Evolutionary conservation across 1,140 invertebrate species (phyloP), one percentile per base, ranked within the genome.

Genomic region (Sweltsa coloradensis): DNA sequence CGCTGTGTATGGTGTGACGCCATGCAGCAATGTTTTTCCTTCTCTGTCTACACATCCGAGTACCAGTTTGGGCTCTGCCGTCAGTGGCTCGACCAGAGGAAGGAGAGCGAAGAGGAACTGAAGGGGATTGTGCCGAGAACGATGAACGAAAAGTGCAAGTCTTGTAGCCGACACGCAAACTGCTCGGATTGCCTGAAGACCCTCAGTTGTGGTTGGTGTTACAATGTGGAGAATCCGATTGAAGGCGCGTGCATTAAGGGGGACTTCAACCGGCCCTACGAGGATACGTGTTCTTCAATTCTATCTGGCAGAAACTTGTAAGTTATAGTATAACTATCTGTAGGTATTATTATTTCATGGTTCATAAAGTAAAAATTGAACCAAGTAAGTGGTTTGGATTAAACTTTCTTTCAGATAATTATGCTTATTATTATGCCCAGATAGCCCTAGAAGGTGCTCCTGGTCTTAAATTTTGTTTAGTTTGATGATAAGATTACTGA

Each of bases 1-100:
- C 74, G 89, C 42, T 97, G 93, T 65, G 90, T 93, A 0, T 97
- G 92, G 93, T 96, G 92, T 60, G 86, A 93, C 57, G 83, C 89
- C 27, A 90, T 85, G 0, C 60, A 68, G 52, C 85, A 90, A 58
- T 97, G 93, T 61, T 92, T 96, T 60, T 86, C 88, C 31, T 96
- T 96, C 67, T 86, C 87, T 1, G 86, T 93, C 3, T 96, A 96
- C 62, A 93, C 90, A 1, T 90, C 89, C 47, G 85, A 91, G 55
- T 93, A 90, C 67, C 85, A 91, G 55, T 94, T 90, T 66, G 91
- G 91, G 0, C 70, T 88, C 48, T 97, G 93, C 58, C 74, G 85
- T 4, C 85, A 91, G 58, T 96, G 92, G 91, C 74, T 93, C 29
- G 91, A 96, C 66, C 82, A 85, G 23, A 26, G 23, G 5, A 29